Base-by-base conservation (phyloP, 2,113 vertebrate species). In the Myrmecobius fasciatus region DNA sequence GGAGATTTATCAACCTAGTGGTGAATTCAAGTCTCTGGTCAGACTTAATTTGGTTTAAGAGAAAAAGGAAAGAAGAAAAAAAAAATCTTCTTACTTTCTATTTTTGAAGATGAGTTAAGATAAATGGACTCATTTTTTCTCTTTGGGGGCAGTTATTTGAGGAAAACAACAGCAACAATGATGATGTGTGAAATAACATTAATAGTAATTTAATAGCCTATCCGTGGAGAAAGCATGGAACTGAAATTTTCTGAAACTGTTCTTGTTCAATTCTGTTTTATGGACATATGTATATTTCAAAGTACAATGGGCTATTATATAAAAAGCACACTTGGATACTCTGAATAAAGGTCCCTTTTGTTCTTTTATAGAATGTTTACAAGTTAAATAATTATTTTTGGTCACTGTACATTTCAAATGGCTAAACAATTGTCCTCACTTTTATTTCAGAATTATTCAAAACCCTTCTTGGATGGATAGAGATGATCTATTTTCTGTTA, bases 251-350 rank as follows among this genome's bases (percentile, higher is more conserved):
- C 36, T 28, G 2, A 8, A 52, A 4, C 25, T 89, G 3, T 89
- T 97, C 53, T 67, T 51, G 46, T 91, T 92, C 56, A 2, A 8
- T 91, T 96, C 88, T 88, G 25, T 94, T 90, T 92, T 91, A 93
- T 51, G 88, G 93, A 95, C 53, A 12, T 10, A 47, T 0, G 92
- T 92, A 89, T 94, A 53, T 95, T 92, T 91, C 89, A 31, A 51
- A 93, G 67, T 31, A 93, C 95, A 89, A 95, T 96, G 53, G 53
- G 60, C 92, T 56, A 10, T 47, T 90, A 9, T 91, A 11, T 2
- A 83, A 89, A 94, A 92, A 97, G 94, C 92, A 93, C 92, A 17
- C 91, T 96, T 89, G 91, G 93, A 20, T 90, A n/a, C 43, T 92
- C 93, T 91, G 90, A 48, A 28, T 52, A 51, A 89, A 95, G 47